Evolutionary conservation across 2,888 invertebrate genomes (phyloP), one percentile per base, ranked within the genome.

Genomic region (Luffia ferchaultella): DNA sequence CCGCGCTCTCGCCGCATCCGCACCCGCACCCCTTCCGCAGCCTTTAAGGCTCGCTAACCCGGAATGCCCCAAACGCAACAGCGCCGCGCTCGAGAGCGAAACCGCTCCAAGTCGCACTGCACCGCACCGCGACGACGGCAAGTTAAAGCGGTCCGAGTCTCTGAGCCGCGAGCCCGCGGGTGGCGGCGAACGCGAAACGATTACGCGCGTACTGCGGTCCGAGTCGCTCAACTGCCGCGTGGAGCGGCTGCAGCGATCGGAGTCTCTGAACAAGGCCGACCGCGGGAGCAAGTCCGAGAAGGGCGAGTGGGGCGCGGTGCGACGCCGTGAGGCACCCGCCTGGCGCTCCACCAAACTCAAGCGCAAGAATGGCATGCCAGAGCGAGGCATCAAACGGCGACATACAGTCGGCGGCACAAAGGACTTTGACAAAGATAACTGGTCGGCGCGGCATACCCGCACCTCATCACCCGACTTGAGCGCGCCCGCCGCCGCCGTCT

Each of bases 381-480:
- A 91, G 72, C 82, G 91, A 57, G 92, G 93, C 55, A 93, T 95
- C 63, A 95, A 95, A 75, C 87, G 96, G 44, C 86, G 96, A 20
- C 96, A 96, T 78, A 96, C 96, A 0, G 95, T 96, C 7, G 96
- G 96, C 55, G 96, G 96, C 50, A 93, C 93, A n/a, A 93, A 94
- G 75, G 96, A 96, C 76, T 92, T 85, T 71, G 84, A 83, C 70
- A 83, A 83, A 85, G 87, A 85, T 85, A 85, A 83, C 66, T 76
- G 88, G 88, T 71, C 85, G 76, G 80, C 86, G 75, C 73, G 87
- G 57, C 57, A 63, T 60, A 77, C 87, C 78, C 73, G 87, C 76
- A 85, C 86, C 59, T 80, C 87, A 60, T 76, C 88, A 73, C 82
- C 87, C 62, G 86, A 87, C 83, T 77, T 87, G 63, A 64, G 82